These are phyloP conservation scores for Dasyurus viverrinus DNA, from an alignment of 2,113 vertebrate genomes.

Conservation along the genomic window DNA sequence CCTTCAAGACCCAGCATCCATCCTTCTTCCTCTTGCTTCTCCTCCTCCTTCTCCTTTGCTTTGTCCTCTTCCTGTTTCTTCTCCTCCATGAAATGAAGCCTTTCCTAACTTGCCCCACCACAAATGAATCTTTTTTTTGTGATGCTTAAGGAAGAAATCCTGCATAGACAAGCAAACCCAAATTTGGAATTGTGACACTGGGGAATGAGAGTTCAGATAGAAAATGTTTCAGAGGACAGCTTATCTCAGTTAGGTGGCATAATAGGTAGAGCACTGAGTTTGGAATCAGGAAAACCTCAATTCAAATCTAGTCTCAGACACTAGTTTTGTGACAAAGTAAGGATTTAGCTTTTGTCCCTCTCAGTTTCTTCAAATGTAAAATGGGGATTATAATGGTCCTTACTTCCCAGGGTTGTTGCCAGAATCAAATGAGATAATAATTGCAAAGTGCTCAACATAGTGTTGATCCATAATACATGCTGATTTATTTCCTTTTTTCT, in stretches of 20 bases:
- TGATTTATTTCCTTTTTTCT: not conserved
- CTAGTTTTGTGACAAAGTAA: not conserved
- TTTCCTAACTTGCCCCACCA: not conserved
- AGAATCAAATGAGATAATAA: not conserved
- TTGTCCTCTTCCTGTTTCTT: no score
- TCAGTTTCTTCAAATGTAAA: not conserved
- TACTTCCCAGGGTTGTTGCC: not conserved
- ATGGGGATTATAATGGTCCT: not conserved
- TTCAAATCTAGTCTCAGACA: not conserved
- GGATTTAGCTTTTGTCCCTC: not conserved
- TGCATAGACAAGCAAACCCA: not conserved
- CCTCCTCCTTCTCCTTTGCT: no score
- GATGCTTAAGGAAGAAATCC: not conserved
- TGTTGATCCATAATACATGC: not conserved
- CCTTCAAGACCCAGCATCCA: not conserved
- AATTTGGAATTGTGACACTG: not conserved
- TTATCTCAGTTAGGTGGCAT: not conserved
- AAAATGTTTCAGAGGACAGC: not conserved
- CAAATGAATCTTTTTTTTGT: not conserved
- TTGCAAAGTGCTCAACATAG: not conserved
- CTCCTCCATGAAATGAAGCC: not conserved
- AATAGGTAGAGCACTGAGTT: not conserved
- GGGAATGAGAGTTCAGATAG: not conserved
- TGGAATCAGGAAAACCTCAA: not conserved
- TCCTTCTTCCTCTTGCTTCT: not conserved